Conservation (phyloP, 2,888 invertebrate species). For the Drosophila paranaensis region DNA sequence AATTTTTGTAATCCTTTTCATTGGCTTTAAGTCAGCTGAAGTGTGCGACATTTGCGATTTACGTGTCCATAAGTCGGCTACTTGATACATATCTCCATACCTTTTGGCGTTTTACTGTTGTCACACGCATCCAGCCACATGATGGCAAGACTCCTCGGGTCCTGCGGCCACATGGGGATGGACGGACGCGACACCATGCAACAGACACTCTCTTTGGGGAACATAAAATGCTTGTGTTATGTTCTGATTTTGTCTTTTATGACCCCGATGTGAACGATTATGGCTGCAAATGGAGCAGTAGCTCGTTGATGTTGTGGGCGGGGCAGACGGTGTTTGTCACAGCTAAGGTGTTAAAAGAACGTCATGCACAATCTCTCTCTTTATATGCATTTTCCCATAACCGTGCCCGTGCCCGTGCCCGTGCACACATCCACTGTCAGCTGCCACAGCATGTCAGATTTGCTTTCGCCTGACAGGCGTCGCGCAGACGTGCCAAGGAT, state of each 20-base stretch:
- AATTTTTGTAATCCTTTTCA: neutral
- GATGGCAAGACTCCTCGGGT: neutral
- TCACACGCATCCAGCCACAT: slow-evolving; percentile 7
- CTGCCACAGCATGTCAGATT: slow-evolving; percentile 76
- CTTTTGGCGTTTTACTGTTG: slow-evolving; percentile 10
- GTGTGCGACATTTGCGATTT: slow-evolving; percentile 4
- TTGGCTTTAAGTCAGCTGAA: neutral
- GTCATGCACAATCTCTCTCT: slow-evolving; percentile 47
- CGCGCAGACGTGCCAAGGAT: slow-evolving; percentile 73
- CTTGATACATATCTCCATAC: slow-evolving; percentile 12
- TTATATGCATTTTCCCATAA: slow-evolving; percentile 39
- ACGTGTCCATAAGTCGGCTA: slow-evolving; percentile 7
- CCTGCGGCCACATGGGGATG: slow-evolving; percentile 7
- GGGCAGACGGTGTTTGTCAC: neutral
- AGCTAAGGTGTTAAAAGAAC: slow-evolving; percentile 41
- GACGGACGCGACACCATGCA: neutral
- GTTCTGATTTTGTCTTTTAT: slow-evolving; percentile 67
- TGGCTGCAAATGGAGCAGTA: slow-evolving; percentile 37
- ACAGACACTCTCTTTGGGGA: slow-evolving; percentile 21
- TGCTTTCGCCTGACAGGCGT: slow-evolving; percentile 68
- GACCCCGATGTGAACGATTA: slow-evolving; percentile 64
- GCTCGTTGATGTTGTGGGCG: neutral
- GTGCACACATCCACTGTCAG: slow-evolving; percentile 50
- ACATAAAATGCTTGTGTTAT: slow-evolving; percentile 55
- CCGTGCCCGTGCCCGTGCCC: neutral